phyloP scores from a whole-genome alignment of 1,140 invertebrate species.

The Mactra quadrangularis region DNA sequence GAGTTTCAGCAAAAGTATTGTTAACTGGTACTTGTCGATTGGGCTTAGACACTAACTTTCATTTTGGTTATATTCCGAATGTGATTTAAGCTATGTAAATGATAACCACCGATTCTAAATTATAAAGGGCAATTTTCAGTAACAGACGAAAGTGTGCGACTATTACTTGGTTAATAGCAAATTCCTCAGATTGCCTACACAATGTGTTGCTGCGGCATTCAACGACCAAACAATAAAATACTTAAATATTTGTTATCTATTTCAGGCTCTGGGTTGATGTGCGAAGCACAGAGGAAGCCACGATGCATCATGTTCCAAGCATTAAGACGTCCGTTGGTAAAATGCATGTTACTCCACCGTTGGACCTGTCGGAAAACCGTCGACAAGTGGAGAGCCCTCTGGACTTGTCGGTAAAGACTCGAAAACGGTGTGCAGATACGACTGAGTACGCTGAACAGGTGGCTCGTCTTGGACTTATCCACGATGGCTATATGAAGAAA shows the following conservation, averaged over 20 bases:
- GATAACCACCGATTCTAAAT: too few species aligned
- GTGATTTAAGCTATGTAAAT: too few species aligned
- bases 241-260: neutral
- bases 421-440: constrained; percentile 62
- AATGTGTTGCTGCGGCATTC: too few species aligned
- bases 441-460: constrained; percentile 35
- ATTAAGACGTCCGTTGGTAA: neutral
- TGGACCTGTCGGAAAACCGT: constrained; percentile 48
- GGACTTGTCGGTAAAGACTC: constrained; percentile 66
- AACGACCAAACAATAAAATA: too few species aligned
- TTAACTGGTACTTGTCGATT: too few species aligned
- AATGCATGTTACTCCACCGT: constrained; percentile 38
- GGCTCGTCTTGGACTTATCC: neutral
- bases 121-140: too few species aligned
- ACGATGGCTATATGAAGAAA: constrained; percentile 7
- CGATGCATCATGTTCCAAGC: neutral
- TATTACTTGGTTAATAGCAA: too few species aligned
- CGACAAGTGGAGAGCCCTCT: constrained; percentile 65
- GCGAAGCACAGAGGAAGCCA: neutral
- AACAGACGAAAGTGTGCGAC: too few species aligned
- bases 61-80: too few species aligned
- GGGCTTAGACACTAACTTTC: too few species aligned
- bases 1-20: too few species aligned
- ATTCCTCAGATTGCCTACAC: too few species aligned
- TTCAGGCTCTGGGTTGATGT: constrained; percentile 34